phyloP scores from a whole-genome alignment of 2,113 vertebrate species.

The Xyrauchen texanus region DNA sequence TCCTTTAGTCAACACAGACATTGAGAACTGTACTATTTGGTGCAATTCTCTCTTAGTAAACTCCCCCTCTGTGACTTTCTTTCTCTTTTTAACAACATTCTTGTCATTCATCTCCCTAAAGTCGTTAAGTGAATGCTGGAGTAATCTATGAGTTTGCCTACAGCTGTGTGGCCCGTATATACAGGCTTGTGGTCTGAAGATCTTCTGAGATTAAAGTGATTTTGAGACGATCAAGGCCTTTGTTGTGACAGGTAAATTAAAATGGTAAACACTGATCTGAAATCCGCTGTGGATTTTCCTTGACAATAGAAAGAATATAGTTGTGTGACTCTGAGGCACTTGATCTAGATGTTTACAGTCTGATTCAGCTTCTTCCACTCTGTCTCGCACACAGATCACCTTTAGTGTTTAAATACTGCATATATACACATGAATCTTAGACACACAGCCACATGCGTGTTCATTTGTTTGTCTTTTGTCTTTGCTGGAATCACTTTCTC shows the following conservation, averaged over 20 bases:
- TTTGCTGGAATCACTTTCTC: background rate
- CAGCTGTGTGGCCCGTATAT: background rate
- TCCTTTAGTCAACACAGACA: too few species aligned
- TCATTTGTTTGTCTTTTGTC: background rate
- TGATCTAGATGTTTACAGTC: constrained; percentile 7
- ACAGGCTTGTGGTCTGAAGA: constrained; percentile 15
- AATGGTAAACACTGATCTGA: background rate
- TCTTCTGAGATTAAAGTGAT: constrained; percentile 19
- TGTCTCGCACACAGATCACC: background rate
- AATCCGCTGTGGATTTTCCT: too few species aligned
- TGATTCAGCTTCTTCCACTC: background rate
- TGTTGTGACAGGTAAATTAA: constrained; percentile 43
- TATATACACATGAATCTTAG: constrained; percentile 12
- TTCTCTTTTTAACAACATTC: background rate
- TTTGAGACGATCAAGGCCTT: constrained; percentile 50
- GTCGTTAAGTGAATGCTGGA: constrained; percentile 20
- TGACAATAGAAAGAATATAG: too few species aligned
- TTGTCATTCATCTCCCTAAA: constrained; percentile 14
- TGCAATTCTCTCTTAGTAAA: too few species aligned
- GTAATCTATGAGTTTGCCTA: constrained; percentile 9
- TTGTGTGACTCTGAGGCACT: background rate
- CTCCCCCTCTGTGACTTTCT: background rate
- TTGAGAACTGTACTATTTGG: too few species aligned
- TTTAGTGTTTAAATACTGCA: constrained; percentile 29
- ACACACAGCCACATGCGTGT: background rate